Evolutionary conservation across 1,140 invertebrate species (phyloP).

Genomic region (Chlorops oryzae): DNA sequence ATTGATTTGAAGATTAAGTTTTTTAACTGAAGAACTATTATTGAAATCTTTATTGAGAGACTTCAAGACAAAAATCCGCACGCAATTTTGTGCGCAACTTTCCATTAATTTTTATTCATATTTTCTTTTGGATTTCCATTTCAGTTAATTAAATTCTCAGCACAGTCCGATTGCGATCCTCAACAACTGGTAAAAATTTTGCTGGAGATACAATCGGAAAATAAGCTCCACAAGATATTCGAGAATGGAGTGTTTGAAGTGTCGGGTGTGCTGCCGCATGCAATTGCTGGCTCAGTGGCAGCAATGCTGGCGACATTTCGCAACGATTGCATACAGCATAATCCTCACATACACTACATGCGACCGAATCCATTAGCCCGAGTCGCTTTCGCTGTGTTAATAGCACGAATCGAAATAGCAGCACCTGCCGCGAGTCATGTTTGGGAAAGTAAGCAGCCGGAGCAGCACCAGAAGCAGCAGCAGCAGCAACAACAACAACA

Average conservation of each 20-base stretch:
- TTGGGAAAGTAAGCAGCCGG: too few relatives aligned
- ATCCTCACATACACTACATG: conserved; percentile 46
- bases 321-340: conserved; percentile 44
- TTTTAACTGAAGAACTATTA: too few relatives aligned
- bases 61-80: too few relatives aligned
- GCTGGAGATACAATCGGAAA: conserved; percentile 41
- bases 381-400: conserved; percentile 29
- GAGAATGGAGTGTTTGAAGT: conserved; percentile 28
- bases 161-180: conserved; percentile 34
- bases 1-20: too few relatives aligned
- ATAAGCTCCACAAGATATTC: conserved; percentile 36
- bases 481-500: conserved; percentile 2
- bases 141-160: conserved; percentile 45
- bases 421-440: too few relatives aligned
- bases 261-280: conserved; percentile 29
- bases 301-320: conserved; percentile 35
- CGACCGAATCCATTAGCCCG: conserved; percentile 39
- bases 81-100: too few relatives aligned
- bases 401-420: conserved; percentile 21
- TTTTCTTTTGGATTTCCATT: conserved; percentile 5
- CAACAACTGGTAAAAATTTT: conserved; percentile 34
- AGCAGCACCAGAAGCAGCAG: neutral
- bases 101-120: too few relatives aligned
- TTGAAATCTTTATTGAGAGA: too few relatives aligned
- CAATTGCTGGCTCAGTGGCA: conserved; percentile 28